Evolutionary conservation across 2,888 invertebrate species (phyloP).

Genomic region (Eupithecia abbreviata): DNA sequence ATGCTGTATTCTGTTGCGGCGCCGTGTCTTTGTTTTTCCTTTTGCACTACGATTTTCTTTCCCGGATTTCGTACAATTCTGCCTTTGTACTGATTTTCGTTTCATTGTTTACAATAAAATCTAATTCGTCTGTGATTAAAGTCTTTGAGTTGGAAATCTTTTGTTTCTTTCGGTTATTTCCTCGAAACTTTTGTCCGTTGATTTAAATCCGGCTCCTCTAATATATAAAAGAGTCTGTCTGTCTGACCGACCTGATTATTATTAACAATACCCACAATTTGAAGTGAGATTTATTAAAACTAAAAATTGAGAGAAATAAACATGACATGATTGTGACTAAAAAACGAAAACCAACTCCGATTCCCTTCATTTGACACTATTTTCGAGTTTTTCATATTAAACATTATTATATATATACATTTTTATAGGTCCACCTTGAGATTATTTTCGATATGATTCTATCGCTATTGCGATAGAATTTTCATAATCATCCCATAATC

Average conservation of each 20-base stretch:
- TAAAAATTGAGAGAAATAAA: too few species aligned
- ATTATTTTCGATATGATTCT: too few species aligned
- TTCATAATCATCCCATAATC: too few species aligned
- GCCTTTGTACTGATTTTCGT: slow-evolving; percentile 51
- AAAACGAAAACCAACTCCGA: too few species aligned
- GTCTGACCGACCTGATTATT: not conserved
- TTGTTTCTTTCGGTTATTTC: slow-evolving; percentile 41
- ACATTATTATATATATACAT: too few species aligned
- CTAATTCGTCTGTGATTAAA: slow-evolving; percentile 49
- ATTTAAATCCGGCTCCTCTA: slow-evolving; percentile 33
- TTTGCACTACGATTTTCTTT: slow-evolving; percentile 41
- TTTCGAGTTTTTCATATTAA: too few species aligned
- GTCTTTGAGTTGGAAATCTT: slow-evolving; percentile 43
- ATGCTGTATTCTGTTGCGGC: slow-evolving; percentile 42
- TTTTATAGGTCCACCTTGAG: too few species aligned
- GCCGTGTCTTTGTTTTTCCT: slow-evolving; percentile 41
- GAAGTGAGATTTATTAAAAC: not conserved
- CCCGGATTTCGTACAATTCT: slow-evolving; percentile 43
- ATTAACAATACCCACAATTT: not conserved
- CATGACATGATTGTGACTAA: too few species aligned
- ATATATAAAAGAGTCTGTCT: not conserved
- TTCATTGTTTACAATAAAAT: slow-evolving; percentile 52
- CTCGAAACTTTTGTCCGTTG: slow-evolving; percentile 37
- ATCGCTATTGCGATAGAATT: too few species aligned
- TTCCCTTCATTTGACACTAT: too few species aligned